These are phyloP conservation scores for Brachionus angularis DNA, from an alignment of 1,140 invertebrate species.

Conservation along the genomic window DNA sequence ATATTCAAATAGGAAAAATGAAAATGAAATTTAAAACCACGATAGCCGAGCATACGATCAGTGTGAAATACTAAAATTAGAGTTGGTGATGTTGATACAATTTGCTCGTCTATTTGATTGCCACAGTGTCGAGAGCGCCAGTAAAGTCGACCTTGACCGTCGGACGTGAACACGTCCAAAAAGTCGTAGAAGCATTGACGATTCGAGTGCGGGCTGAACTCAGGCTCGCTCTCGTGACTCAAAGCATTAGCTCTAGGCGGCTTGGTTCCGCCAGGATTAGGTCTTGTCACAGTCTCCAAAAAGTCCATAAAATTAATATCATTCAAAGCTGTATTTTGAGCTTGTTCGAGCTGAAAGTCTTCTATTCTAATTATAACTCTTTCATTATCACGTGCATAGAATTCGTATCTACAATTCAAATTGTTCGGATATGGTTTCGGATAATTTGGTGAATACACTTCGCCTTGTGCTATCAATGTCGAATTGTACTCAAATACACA, in stretches of 20 bases:
- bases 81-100: conserved; percentile 21
- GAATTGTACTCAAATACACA: conserved; percentile 35
- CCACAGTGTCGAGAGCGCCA: conserved; percentile 36
- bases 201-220: neutral
- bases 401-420: conserved; percentile 27
- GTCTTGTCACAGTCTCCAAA: conserved; percentile 1
- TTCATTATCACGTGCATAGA: conserved; percentile 31
- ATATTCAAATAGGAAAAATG: conserved; percentile 35
- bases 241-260: too few species aligned
- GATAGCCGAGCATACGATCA: conserved; percentile 28
- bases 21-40: conserved; percentile 33
- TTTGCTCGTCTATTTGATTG: conserved; percentile 21
- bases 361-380: conserved; percentile 33
- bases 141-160: conserved; percentile 12
- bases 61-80: conserved; percentile 38
- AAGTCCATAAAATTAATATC: conserved; percentile 33
- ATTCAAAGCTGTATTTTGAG: conserved; percentile 1
- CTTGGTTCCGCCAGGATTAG: neutral
- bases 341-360: conserved; percentile 36
- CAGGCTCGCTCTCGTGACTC: too few species aligned
- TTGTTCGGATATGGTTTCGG: conserved; percentile 42
- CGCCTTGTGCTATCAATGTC: neutral
- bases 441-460: conserved; percentile 40
- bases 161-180: conserved; percentile 33
- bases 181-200: conserved; percentile 41